Conservation (phyloP, 1,140 invertebrate species). For the Anoplolepis gracilipes region DNA sequence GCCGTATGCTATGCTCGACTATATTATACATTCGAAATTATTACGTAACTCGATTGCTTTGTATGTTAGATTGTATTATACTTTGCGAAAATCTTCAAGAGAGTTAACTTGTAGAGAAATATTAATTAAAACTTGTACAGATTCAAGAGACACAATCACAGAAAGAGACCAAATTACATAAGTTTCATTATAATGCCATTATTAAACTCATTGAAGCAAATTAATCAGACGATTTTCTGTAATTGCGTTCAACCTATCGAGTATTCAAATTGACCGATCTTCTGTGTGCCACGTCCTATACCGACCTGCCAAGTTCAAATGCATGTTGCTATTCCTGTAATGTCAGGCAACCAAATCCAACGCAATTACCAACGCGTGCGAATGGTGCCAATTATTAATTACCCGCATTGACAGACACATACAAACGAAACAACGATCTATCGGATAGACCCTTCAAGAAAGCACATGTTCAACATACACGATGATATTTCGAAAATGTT, state of each 20-base stretch:
- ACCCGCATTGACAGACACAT: neutral
- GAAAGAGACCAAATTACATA: neutral
- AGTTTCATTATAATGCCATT: neutral
- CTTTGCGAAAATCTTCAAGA: neutral
- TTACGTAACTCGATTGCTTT: constrained; percentile 26
- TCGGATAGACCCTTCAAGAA: neutral
- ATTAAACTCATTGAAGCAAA: neutral
- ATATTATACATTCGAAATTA: neutral
- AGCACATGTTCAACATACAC: neutral
- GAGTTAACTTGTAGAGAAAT: neutral
- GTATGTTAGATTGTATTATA: neutral
- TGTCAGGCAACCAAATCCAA: constrained; percentile 12
- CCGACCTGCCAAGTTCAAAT: constrained; percentile 38
- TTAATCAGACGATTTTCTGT: neutral
- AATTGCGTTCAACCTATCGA: neutral
- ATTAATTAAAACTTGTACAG: constrained; percentile 19
- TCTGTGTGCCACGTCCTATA: constrained; percentile 2
- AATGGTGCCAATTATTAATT: constrained; percentile 44
- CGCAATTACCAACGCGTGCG: constrained; percentile 9
- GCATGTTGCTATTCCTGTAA: neutral
- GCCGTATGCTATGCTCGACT: neutral
- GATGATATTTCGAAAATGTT: constrained; percentile 31
- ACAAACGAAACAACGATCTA: constrained; percentile 10
- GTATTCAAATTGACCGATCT: neutral
- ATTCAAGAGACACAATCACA: constrained; percentile 18